Percentiles rank a stretch among this genome's conserved stretches.
Evolutionary conservation across 2,797 vertebrate species (phyloP).

Genomic region (Cryptoblepharus egeriae): DNA sequence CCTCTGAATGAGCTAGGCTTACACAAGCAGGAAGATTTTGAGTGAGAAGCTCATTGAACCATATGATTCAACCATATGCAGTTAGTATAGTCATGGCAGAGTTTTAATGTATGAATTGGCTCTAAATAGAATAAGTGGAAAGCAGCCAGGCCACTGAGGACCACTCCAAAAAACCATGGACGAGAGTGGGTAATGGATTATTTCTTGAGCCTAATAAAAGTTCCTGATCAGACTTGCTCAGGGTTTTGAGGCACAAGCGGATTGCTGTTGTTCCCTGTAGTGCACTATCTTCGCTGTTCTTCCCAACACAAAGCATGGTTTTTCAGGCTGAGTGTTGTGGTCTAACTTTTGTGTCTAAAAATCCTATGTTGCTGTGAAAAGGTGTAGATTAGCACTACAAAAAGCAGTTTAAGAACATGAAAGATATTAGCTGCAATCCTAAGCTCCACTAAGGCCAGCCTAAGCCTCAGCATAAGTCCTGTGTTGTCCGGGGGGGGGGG

Average conservation of each 20-base stretch:
- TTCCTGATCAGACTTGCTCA: not conserved
- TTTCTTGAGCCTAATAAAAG: not conserved
- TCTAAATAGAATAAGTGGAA: not conserved
- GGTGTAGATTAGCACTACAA: no score
- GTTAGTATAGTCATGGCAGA: not conserved
- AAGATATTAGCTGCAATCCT: no score
- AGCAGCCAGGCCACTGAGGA: not conserved
- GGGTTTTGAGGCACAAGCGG: not conserved
- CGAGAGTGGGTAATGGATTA: not conserved
- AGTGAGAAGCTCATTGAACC: not conserved
- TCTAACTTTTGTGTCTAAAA: no score
- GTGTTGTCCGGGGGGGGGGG: no score
- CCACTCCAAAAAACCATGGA: no score
- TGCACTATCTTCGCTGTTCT: not conserved
- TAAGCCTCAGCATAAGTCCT: no score
- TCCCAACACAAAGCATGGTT: not conserved
- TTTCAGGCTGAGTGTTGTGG: no score
- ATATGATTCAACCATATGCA: not conserved
- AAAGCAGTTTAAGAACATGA: no score
- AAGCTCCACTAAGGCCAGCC: no score
- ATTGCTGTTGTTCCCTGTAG: no score
- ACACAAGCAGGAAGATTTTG: not conserved
- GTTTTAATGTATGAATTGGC: not conserved
- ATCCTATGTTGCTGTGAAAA: no score
- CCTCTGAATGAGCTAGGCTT: not conserved